phyloP scores from a whole-genome alignment of 2,888 invertebrate species.

The Hemicrepidius hirtus region DNA sequence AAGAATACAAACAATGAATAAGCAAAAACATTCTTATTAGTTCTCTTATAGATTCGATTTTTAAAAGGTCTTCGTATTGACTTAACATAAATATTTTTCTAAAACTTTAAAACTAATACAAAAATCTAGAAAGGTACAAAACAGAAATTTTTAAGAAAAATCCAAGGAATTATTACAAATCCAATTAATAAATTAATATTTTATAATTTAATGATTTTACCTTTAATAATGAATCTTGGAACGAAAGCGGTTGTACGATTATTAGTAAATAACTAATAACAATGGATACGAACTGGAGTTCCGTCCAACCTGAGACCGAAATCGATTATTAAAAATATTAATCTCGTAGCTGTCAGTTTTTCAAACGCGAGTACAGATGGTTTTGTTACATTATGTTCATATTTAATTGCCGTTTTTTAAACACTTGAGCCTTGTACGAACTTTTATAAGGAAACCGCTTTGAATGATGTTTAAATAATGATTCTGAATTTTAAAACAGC shows the following conservation, averaged over 20 bases:
- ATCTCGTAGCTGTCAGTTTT: conserved; percentile 65
- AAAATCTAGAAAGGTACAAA: not conserved
- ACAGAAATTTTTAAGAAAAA: not conserved
- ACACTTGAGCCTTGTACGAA: not conserved
- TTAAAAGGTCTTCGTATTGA: conserved; percentile 39
- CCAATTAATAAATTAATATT: not conserved
- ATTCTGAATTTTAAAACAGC: no score
- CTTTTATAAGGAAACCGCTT: conserved; percentile 8
- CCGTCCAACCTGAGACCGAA: conserved; percentile 62
- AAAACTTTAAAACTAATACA: not conserved
- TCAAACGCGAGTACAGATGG: conserved; percentile 40
- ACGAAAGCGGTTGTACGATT: conserved; percentile 29
- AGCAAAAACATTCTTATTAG: conserved; percentile 65
- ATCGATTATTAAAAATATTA: conserved; percentile 69
- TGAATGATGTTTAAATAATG: no score
- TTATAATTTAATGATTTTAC: conserved; percentile 9
- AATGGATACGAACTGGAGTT: conserved; percentile 55
- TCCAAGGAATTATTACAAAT: not conserved
- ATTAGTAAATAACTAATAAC: conserved; percentile 50
- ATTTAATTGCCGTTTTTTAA: conserved; percentile 40
- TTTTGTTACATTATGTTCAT: conserved; percentile 44
- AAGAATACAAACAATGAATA: conserved; percentile 67
- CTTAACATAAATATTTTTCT: not conserved
- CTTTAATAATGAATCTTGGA: conserved; percentile 38
- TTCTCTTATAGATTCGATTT: conserved; percentile 53